phyloP scores from a whole-genome alignment of 1,140 invertebrate genomes.

The Dreissena rostriformis region DNA sequence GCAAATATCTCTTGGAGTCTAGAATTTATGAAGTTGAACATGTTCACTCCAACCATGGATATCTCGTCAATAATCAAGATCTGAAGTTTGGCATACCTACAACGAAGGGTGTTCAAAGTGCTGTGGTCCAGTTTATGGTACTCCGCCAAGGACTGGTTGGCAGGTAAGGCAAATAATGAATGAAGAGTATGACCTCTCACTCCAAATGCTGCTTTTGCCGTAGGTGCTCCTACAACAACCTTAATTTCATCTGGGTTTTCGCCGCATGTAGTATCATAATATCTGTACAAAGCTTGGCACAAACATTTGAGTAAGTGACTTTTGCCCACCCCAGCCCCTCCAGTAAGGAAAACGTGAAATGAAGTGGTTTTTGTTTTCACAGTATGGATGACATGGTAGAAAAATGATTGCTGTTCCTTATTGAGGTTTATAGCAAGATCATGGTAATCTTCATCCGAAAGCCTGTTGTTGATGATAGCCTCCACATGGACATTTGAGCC shows the following conservation, averaged over 20 bases:
- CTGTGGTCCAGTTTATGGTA: slow-evolving; percentile 3
- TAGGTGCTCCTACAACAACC: slow-evolving; percentile 8
- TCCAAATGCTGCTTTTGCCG: slow-evolving; percentile 7
- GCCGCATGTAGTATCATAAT: slow-evolving; percentile 5
- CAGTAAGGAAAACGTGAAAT: slow-evolving; percentile 47
- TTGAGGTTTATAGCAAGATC: not conserved
- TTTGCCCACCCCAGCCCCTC: slow-evolving; percentile 48
- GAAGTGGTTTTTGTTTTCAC: slow-evolving; percentile 13
- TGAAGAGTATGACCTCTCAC: not conserved
- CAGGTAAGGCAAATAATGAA: not conserved
- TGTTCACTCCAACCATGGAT: slow-evolving; percentile 52
- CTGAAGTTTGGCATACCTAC: slow-evolving; percentile 8
- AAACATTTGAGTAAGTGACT: slow-evolving; percentile 22
- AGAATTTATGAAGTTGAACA: slow-evolving; percentile 58
- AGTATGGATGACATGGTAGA: not conserved
- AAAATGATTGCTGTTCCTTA: not conserved
- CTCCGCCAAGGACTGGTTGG: not conserved
- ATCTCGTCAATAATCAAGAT: slow-evolving; percentile 62
- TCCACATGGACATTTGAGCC: not conserved
- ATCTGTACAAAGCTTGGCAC: slow-evolving; percentile 17
- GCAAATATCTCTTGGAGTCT: slow-evolving; percentile 56
- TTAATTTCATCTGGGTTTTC: slow-evolving; percentile 26
- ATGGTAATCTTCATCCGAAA: not conserved
- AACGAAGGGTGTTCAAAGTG: slow-evolving; percentile 46
- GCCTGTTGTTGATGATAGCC: not conserved